Evolutionary conservation across 1,140 invertebrate species (phyloP).

Genomic region (Anagrus nilaparvatae): DNA sequence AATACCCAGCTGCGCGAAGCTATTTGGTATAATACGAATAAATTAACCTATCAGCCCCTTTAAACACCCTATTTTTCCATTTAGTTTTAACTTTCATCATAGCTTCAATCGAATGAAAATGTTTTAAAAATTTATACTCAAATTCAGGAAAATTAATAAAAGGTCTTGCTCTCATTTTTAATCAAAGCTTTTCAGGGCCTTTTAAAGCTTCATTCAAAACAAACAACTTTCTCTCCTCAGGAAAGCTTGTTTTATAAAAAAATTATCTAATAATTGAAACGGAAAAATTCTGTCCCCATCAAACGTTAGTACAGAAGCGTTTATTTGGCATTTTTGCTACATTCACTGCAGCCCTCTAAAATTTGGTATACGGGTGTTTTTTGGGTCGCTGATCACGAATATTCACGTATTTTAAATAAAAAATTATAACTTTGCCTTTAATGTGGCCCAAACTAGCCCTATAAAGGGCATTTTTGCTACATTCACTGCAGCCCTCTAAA

Average conservation of each 20-base stretch:
- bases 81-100: neutral
- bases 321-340: too few species aligned
- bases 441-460: too few species aligned
- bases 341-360: too few species aligned
- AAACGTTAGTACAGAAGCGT: too few species aligned
- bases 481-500: too few species aligned
- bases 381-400: too few species aligned
- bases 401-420: too few species aligned
- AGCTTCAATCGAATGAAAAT: neutral
- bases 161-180: neutral
- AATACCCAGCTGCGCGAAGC: neutral
- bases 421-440: too few species aligned
- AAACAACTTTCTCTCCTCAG: neutral
- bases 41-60: neutral
- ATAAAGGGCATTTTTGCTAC: too few species aligned
- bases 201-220: neutral
- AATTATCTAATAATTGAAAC: too few species aligned
- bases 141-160: neutral
- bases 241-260: neutral
- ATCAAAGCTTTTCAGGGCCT: neutral
- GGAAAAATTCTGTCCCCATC: too few species aligned
- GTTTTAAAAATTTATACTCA: neutral
- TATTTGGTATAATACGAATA: neutral
- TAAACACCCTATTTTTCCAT: neutral
- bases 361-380: too few species aligned